Evolutionary conservation across 2,113 vertebrate genomes (phyloP), one percentile per base, ranked within the genome.

Genomic region (Cromileptes altivelis): DNA sequence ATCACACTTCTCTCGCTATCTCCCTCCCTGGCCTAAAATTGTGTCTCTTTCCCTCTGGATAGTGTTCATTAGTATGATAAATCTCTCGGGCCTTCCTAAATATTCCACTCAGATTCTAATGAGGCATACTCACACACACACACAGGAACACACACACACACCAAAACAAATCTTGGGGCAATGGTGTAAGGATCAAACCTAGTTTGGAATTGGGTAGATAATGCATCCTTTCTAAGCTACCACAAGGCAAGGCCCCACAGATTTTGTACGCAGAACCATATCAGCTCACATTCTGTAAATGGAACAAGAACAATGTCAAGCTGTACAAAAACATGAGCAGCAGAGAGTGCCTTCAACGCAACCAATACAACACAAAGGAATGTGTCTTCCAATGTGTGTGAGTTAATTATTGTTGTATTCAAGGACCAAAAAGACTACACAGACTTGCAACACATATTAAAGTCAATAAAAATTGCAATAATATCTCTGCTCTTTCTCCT

Each of bases 31-130:
- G 61, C 37, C 60, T n/a, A 73, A 74, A 87, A 88, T 33, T 71
- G 67, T 53, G 23, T 73, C 61, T 85, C 78, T 80, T 69, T 57
- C 70, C 84, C 65, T 81, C 69, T 71, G 86, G 83, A 93, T 85
- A 84, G 81, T 83, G 80, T 90, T 92, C 88, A 93, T 94, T 93
- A 90, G 86, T 87, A 89, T 90, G 86, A 94, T 94, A 87, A 88
- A 94, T 93, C 85, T 92, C 75, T 60, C 9, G 17, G 85, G 76
- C 57, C 50, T 75, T 89, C 73, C 80, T 83, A 87, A 91, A 92
- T 90, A 89, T 88, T 82, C 83, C 27, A 42, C 78, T 90, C 69
- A 33, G 42, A 85, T 85, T 90, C 67, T 92, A 91, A 88, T 90
- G 81, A 87, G 84, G 86, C 27, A 68, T 72, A 85, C 25, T 64